Conservation (phyloP, 1,140 invertebrate genomes). For the Elymnias hypermnestra region DNA sequence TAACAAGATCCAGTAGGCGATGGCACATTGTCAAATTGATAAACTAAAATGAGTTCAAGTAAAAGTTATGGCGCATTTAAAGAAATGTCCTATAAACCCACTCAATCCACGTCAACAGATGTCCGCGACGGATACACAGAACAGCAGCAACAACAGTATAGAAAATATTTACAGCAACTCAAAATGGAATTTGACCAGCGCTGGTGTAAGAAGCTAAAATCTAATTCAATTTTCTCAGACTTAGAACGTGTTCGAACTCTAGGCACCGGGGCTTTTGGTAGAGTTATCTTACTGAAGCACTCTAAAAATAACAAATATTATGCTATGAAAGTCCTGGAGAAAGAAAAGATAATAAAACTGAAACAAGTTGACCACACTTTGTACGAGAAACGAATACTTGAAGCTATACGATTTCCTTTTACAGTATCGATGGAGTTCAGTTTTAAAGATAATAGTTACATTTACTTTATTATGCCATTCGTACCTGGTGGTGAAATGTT, state of each 20-base stretch:
- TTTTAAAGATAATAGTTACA: conserved; percentile 90
- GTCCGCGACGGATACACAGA: conserved; percentile 51
- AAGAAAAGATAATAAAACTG: conserved; percentile 88
- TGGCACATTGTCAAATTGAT: conserved; percentile 23
- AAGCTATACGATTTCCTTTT: conserved; percentile 89
- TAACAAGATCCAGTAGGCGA: conserved; percentile 30
- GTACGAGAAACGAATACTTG: conserved; percentile 91
- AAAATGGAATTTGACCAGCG: conserved; percentile 53
- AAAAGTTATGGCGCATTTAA: conserved; percentile 27
- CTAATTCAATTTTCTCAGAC: conserved; percentile 40
- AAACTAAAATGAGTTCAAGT: conserved; percentile 36
- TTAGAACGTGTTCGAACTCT: conserved; percentile 76
- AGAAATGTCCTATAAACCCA: conserved; percentile 32
- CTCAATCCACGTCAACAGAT: conserved; percentile 27
- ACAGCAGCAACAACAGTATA: conserved; percentile 58
- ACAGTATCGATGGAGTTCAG: conserved; percentile 87
- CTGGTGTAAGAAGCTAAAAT: conserved; percentile 44
- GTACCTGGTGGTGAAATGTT: conserved; percentile 92
- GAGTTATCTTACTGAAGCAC: conserved; percentile 89
- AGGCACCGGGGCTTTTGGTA: conserved; percentile 93
- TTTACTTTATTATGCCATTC: conserved; percentile 91
- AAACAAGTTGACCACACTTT: conserved; percentile 92
- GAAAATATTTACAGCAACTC: conserved; percentile 49
- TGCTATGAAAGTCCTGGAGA: conserved; percentile 95
- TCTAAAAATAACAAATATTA: conserved; percentile 79